Evolutionary conservation across 2,113 vertebrate species (phyloP).

Genomic region (Rattus norvegicus): GRCr8 NC_086019.1:205145001-205145500

Average conservation of each 20-base stretch:
- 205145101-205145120: too few relatives aligned
- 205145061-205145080: background rate
- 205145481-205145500: too few relatives aligned
- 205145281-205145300: background rate
- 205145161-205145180: background rate
- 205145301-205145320: background rate
- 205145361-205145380: background rate
- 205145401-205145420: background rate
- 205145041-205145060: background rate
- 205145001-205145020: background rate
- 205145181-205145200: background rate
- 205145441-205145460: background rate
- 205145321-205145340: background rate
- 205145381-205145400: background rate
- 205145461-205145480: background rate
- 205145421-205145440: too few relatives aligned
- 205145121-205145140: too few relatives aligned
- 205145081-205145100: too few relatives aligned
- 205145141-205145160: background rate
- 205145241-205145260: background rate
- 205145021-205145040: background rate
- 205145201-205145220: background rate
- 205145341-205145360: background rate
- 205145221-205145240: background rate
- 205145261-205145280: background rate